Conservation (phyloP, 1,140 invertebrate species). For the Spodoptera frugiperda region DNA sequence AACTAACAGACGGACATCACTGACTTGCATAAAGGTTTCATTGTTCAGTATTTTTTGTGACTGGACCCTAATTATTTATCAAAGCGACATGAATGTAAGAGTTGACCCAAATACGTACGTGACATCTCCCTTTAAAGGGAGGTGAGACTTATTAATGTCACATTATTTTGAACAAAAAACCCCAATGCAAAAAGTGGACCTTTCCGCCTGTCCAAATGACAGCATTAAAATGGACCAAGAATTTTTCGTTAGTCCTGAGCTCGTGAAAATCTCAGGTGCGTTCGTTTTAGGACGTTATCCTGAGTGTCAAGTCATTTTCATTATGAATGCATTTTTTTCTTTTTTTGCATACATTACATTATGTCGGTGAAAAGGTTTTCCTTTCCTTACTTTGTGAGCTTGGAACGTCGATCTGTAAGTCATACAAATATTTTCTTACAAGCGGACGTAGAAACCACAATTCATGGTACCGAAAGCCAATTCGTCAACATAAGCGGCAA, state of each 20-base stretch:
- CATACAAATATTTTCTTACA: too few species aligned
- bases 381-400: background rate
- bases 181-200: slow-evolving; percentile 62
- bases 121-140: slow-evolving; percentile 63
- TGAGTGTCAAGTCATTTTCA: slow-evolving; percentile 40
- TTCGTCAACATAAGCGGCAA: too few species aligned
- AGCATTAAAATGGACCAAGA: slow-evolving; percentile 64
- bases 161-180: slow-evolving; percentile 73
- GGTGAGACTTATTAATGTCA: slow-evolving; percentile 73
- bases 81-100: slow-evolving; percentile 53
- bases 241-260: slow-evolving; percentile 33
- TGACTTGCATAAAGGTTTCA: slow-evolving; percentile 39
- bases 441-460: too few species aligned
- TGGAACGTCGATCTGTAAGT: too few species aligned
- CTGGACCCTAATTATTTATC: slow-evolving; percentile 50
- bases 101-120: slow-evolving; percentile 57
- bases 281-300: slow-evolving; percentile 45
- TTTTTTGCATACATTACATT: background rate
- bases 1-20: slow-evolving; percentile 35
- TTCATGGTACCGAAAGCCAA: too few species aligned
- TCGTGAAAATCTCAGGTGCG: slow-evolving; percentile 45
- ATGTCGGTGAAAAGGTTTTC: background rate
- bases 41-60: slow-evolving; percentile 45
- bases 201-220: slow-evolving; percentile 67
- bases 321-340: background rate